Base-by-base conservation (phyloP, 1,140 invertebrate species). In the Apis mellifera region DNA sequence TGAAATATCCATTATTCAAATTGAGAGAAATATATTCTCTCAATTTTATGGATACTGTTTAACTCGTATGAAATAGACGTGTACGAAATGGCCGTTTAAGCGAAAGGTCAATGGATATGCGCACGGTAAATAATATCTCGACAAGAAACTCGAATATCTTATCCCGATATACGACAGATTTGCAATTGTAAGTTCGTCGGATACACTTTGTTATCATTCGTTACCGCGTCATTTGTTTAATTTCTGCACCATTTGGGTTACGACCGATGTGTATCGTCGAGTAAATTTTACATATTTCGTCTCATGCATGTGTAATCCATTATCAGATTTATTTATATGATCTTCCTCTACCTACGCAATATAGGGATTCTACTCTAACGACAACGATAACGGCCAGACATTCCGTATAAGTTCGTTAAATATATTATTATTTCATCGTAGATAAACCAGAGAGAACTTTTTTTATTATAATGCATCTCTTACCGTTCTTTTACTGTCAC, bases 181-280 rank as follows among this genome's bases (percentile, higher is more conserved):
- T n/a, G 48, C 7, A 9, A 17, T 50, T n/a, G 13, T 15, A 9
- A 15, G 21, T 50, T 48, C 9, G 60, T 26, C 7, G 32, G 32
- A 0, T 7, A 42, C 19, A 52, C 12, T 48, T 64, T 26, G 23
- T 64, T 52, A 23, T 50, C 23, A 71, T 23, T 42, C 23, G 48
- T 70, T 54, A 62, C 26, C 65, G 13, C n/a, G n/a, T n/a, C n/a
- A n/a, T 70, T 26, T 71, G 50, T 26, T 42, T 54, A 52, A 70
- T 54, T 19, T 19, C 68, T 26, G 23, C 9, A n/a, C 1, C 8
- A 50, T 69, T 23, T 62, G 12, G 23, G 3, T 57, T 13, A 13
- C 59, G 59, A 60, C 1, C 62, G n/a, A n/a, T n/a, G 26, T 42
- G 15, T 9, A 3, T 62, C 8, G 23, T 21, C n/a, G 21, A 15